These are phyloP conservation scores for Acromyrmex charruanus DNA, from an alignment of 1,140 invertebrate genomes.

Conservation along the genomic window DNA sequence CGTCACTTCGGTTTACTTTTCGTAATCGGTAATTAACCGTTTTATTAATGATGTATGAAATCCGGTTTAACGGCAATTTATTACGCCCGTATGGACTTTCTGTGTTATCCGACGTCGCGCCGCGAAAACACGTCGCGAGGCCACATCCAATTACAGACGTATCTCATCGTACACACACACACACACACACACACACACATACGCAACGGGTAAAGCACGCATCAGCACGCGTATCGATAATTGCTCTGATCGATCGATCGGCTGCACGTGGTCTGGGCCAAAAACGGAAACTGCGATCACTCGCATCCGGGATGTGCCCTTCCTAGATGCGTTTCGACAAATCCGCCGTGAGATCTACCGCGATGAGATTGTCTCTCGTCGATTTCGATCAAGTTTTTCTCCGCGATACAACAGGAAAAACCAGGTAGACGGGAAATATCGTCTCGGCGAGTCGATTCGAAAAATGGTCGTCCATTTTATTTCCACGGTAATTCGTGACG, in stretches of 20 bases:
- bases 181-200: background rate
- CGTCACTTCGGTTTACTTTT: conserved; percentile 31
- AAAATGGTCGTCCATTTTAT: conserved; percentile 52
- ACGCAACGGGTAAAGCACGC: conserved; percentile 13
- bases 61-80: conserved; percentile 35
- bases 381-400: conserved; percentile 71
- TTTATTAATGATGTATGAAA: conserved; percentile 52
- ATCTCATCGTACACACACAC: background rate
- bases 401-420: conserved; percentile 51
- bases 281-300: conserved; percentile 20
- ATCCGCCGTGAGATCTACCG: conserved; percentile 66
- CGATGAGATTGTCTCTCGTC: conserved; percentile 56
- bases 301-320: background rate
- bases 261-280: background rate
- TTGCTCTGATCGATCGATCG: conserved; percentile 67
- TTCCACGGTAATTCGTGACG: conserved; percentile 64
- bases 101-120: conserved; percentile 28
- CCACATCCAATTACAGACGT: conserved; percentile 48
- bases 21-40: conserved; percentile 40
- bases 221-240: conserved; percentile 60
- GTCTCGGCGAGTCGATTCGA: conserved; percentile 31
- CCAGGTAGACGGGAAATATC: conserved; percentile 41
- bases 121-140: conserved; percentile 41
- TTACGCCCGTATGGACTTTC: conserved; percentile 8
- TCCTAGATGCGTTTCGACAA: conserved; percentile 70